Evolutionary conservation across 2,888 invertebrate genomes (phyloP), one percentile per base, ranked within the genome.

Genomic region (Drosophila neotestacea): DNA sequence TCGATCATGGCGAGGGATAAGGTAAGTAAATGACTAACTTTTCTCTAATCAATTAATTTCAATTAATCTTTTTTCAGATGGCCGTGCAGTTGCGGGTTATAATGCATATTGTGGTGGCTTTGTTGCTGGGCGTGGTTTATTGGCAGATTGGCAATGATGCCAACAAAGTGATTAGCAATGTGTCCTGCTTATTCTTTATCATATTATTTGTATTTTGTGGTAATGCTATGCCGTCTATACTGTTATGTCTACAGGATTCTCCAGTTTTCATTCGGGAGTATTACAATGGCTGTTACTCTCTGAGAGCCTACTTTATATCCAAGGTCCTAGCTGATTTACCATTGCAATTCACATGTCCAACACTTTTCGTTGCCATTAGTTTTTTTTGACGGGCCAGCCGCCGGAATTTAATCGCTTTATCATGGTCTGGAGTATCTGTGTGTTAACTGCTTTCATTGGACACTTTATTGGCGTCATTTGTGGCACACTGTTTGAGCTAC

Each of bases 131-230:
- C 4, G 93, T 94, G 27, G 94, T 98, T 46, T 98, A 96, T 92
- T 96, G 95, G 92, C 95, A 96, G 85, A 96, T 97, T 81, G 98
- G 98, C 16, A 94, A 95, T 65, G 96, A 98, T 85, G 98, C 97
- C 0, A 94, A 95, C 55, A 95, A 96, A 91, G 95, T 96, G 13
- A 93, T 95, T 70, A 96, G 97, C 91, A 99, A 98, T 91, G 96
- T 96, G 79, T 97, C 97, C 90, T 96, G 96, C 90, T 93, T 98
- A 46, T 98, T 97, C 93, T 98, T 97, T 93, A 95, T 96, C 70
- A 94, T 97, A 55, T 95, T 98, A 94, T 98, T 98, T 93, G 94
- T 98, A 51, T 97, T 98, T 95, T 96, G 97, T 91, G 98, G 97
- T 11, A 97, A 98, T 6, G 96, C 98, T 86, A 98, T 97, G 94